Evolutionary conservation across 2,113 vertebrate genomes (phyloP), one percentile per base, ranked within the genome.

Genomic region (Gallinago undulata): DNA sequence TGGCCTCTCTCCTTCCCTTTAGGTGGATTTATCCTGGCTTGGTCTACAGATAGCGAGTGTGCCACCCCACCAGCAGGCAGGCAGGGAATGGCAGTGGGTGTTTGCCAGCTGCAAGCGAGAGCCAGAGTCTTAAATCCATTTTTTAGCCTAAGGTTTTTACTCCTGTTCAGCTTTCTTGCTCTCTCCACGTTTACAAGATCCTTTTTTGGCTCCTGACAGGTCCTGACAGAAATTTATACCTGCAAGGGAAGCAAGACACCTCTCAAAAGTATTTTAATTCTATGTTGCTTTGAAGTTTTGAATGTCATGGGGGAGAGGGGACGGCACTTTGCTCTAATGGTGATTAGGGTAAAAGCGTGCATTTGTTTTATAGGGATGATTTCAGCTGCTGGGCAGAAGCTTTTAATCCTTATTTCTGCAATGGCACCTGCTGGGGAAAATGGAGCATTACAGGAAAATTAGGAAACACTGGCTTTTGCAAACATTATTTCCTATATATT

Each of bases 401-500:
- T 56, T 33, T 11, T 24, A 5, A 62, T 66, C 85, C 47, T 45
- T 13, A 27, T 62, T 85, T 76, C 69, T 89, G 39, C 76, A 23
- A 8, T 41, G 89, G n/a, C 93, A 86, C 48, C 76, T 89, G 81
- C 76, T 67, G 85, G 74, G 45, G 10, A n/a, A 25, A 55, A 19
- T 2, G 17, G 47, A 82, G 64, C 63, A 45, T 67, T 85, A 14
- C 93, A 72, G n/a, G n/a, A 33, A 8, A 18, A 16, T 55, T 1
- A 37, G 33, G 43, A 22, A 73, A 33, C 23, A 1, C 25, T 2
- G 1, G 31, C n/a, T 66, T 24, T 11, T 22, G 63, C 35, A 22
- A 23, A 22, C 2, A 2, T 23, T 5, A 4, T 43, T 72, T 37
- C 21, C 43, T 21, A 0, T 31, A 1, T 30, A 3, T 2, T 41